Evolutionary conservation across 2,797 vertebrate genomes (phyloP).

Genomic region (Coccyzus lansbergi): DNA sequence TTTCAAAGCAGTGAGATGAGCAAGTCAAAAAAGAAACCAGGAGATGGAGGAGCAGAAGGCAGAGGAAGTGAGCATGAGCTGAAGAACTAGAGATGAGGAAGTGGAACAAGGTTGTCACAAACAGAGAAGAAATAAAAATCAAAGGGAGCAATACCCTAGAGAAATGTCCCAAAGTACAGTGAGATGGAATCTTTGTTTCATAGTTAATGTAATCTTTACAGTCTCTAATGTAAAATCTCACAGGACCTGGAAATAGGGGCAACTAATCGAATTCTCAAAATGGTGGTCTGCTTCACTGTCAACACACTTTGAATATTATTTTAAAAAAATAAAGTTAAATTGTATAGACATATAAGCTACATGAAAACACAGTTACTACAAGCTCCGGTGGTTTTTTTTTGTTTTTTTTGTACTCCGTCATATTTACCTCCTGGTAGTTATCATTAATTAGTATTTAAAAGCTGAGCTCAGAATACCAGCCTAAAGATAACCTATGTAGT

Average conservation of each 20-base stretch:
- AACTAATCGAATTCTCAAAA: neutral
- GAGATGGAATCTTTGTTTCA: neutral
- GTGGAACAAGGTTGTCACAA: neutral
- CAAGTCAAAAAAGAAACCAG: neutral
- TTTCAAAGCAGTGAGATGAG: neutral
- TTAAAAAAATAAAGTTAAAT: neutral
- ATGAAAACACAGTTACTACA: neutral
- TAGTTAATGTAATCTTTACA: neutral
- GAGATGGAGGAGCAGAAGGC: neutral
- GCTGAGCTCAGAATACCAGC: neutral
- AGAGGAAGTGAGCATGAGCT: neutral
- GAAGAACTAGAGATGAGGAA: conserved; percentile 20
- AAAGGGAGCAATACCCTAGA: neutral
- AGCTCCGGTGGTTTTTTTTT: neutral
- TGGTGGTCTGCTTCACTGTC: neutral
- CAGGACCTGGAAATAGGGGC: neutral
- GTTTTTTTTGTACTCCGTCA: neutral
- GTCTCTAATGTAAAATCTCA: neutral
- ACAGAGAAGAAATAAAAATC: neutral
- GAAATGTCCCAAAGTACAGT: neutral
- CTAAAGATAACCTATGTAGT: neutral
- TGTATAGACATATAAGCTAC: neutral
- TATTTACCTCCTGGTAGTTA: neutral
- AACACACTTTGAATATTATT: neutral
- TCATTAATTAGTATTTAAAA: neutral